Conservation (phyloP, 2,888 invertebrate species). For the Sclerodermus sp. region DNA sequence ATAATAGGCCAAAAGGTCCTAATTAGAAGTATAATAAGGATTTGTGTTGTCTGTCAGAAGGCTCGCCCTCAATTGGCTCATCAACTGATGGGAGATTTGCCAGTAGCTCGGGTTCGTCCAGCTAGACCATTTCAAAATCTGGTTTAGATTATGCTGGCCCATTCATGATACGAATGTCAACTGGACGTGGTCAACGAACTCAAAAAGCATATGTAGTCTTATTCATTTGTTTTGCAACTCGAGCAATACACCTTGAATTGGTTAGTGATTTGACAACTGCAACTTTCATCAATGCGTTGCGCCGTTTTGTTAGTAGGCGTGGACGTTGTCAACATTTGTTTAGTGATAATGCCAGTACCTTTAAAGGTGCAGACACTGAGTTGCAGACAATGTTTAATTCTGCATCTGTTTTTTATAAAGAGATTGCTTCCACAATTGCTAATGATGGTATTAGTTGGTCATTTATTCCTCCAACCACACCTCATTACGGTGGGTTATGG, state of each 20-base stretch:
- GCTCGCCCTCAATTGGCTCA: background rate
- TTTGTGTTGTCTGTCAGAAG: background rate
- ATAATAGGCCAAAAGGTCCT: no score
- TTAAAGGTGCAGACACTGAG: conserved; percentile 10
- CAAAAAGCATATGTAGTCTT: conserved; percentile 13
- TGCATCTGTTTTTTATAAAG: background rate
- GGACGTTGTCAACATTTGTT: conserved; percentile 3
- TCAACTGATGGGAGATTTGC: conserved; percentile 10
- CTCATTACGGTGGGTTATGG: background rate
- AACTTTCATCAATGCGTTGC: conserved; percentile 6
- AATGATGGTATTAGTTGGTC: background rate
- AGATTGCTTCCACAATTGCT: no score
- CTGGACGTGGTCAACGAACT: conserved; percentile 11
- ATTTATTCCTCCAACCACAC: no score
- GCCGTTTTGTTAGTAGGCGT: conserved; percentile 7
- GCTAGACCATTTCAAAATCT: background rate
- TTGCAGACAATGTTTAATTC: conserved; percentile 3
- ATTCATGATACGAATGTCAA: conserved; percentile 4
- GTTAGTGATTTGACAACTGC: conserved; percentile 11
- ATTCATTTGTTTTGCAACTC: conserved; percentile 13
- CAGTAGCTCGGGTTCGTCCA: background rate
- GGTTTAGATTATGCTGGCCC: conserved; percentile 15
- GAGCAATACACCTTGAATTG: conserved; percentile 9
- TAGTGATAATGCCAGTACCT: conserved; percentile 13
- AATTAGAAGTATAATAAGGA: background rate